Evolutionary conservation across 2,888 invertebrate genomes (phyloP).

Genomic region (Smittia sp.): DNA sequence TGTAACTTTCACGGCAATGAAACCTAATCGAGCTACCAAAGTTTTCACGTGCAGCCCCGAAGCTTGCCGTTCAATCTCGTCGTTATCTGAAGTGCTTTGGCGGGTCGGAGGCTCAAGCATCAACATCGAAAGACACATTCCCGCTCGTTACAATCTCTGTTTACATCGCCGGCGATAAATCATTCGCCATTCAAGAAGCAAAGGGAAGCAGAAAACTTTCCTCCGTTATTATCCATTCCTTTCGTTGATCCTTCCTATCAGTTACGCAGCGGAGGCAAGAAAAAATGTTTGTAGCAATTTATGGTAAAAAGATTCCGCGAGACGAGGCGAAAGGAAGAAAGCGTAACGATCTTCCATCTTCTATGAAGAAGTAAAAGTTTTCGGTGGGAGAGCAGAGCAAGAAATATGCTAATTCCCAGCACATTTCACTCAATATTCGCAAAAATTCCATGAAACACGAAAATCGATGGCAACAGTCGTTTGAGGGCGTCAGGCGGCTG

Average conservation of each 20-base stretch:
- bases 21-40: too few species aligned
- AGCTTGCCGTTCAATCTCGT: too few species aligned
- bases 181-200: not conserved
- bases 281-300: not conserved
- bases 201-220: not conserved
- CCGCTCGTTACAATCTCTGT: not conserved
- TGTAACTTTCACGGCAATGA: too few species aligned
- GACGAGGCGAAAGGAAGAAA: too few species aligned
- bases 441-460: not conserved
- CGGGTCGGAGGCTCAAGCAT: not conserved
- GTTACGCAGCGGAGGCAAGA: not conserved
- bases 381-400: not conserved
- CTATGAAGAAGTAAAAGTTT: constrained; percentile 11
- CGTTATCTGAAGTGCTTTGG: too few species aligned
- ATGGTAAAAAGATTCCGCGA: not conserved
- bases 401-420: not conserved
- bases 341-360: too few species aligned
- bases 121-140: not conserved
- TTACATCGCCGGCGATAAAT: not conserved
- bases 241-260: constrained; percentile 12
- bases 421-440: constrained; percentile 6
- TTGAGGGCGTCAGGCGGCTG: not conserved
- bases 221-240: constrained; percentile 2
- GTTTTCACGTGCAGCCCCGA: too few species aligned
- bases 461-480: not conserved